phyloP scores from a whole-genome alignment of 2,888 invertebrate genomes.

The Lampropteryx suffumata region DNA sequence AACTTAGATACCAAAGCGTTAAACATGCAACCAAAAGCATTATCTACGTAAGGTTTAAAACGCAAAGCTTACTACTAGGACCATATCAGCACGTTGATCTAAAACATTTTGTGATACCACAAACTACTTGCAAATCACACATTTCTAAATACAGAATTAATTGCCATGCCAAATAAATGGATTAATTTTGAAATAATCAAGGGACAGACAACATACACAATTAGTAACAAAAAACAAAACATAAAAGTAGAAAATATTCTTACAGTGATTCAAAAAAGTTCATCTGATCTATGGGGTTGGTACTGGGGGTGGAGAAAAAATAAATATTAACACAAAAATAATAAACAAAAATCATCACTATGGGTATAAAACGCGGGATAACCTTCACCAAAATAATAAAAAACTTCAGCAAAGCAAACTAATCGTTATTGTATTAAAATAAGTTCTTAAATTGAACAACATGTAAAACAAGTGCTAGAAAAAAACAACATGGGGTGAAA shows the following conservation, averaged over 20 bases:
- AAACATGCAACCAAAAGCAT: conserved; percentile 7
- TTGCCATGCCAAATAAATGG: conserved; percentile 23
- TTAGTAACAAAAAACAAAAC: conserved; percentile 45
- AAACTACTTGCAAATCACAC: conserved; percentile 11
- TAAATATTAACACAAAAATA: conserved; percentile 54
- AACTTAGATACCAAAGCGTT: not conserved
- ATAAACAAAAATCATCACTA: conserved; percentile 42
- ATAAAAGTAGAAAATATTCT: conserved; percentile 61
- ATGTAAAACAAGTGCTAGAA: conserved; percentile 12
- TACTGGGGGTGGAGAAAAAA: conserved; percentile 68
- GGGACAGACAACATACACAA: conserved; percentile 31
- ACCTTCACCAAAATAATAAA: conserved; percentile 46
- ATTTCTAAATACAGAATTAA: conserved; percentile 9
- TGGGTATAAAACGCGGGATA: conserved; percentile 25
- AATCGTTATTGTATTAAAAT: too few species aligned
- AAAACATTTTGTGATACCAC: conserved; percentile 11
- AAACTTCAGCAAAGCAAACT: conserved; percentile 45
- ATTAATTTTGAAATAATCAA: conserved; percentile 11
- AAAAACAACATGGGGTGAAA: conserved; percentile 13
- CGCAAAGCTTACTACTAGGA: not conserved
- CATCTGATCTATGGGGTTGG: conserved; percentile 82
- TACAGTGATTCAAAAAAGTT: conserved; percentile 82
- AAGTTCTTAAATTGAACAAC: not conserved
- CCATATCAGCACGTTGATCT: conserved; percentile 10
- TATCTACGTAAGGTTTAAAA: conserved; percentile 2